Conservation (phyloP, 2,888 invertebrate species). For the Drosophila nr. fundita region DNA sequence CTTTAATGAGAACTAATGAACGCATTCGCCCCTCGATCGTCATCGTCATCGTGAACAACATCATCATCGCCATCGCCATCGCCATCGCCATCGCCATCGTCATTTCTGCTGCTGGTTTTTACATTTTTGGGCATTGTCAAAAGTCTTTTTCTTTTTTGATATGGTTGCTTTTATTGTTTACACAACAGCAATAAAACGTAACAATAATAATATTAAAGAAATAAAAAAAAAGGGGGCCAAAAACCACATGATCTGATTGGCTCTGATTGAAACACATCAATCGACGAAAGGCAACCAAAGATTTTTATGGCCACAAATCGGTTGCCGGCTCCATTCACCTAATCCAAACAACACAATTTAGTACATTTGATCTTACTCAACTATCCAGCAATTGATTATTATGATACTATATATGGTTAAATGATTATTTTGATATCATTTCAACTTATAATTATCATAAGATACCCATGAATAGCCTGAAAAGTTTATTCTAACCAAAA, state of each 20-base stretch:
- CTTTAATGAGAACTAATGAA: slow-evolving; percentile 66
- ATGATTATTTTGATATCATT: background rate
- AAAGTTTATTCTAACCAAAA: slow-evolving; percentile 28
- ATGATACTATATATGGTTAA: no score
- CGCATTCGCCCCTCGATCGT: slow-evolving; percentile 40
- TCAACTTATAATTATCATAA: background rate
- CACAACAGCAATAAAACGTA: slow-evolving; percentile 43
- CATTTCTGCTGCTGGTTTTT: slow-evolving; percentile 48
- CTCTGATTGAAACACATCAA: slow-evolving; percentile 2
- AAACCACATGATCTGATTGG: slow-evolving; percentile 29
- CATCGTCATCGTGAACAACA: slow-evolving; percentile 7
- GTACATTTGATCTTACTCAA: background rate
- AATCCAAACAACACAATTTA: background rate
- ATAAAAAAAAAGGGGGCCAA: slow-evolving; percentile 33
- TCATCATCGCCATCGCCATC: slow-evolving; percentile 1
- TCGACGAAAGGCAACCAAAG: background rate
- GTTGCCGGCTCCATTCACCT: background rate
- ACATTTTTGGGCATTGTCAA: slow-evolving; percentile 34
- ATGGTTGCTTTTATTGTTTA: slow-evolving; percentile 38
- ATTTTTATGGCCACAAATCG: slow-evolving; percentile 5
- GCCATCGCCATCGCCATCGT: background rate
- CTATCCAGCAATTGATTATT: background rate
- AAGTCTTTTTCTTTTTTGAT: slow-evolving; percentile 3
- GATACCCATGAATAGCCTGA: background rate
- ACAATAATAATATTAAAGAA: slow-evolving; percentile 45